Conservation (phyloP, 2,888 invertebrate species). For the Acanthopleura granulata region DNA sequence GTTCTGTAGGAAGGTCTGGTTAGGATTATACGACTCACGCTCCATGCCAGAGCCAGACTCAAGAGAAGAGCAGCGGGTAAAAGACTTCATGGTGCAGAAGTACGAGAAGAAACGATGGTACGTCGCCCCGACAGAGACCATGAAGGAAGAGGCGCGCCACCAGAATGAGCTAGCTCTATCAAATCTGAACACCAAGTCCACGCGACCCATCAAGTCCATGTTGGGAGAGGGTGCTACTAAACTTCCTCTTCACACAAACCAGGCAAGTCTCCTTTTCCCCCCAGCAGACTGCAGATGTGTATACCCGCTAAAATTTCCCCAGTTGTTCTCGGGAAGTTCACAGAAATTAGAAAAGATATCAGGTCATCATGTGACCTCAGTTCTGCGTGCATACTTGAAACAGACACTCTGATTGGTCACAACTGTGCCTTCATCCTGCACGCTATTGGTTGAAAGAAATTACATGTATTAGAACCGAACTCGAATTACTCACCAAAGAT, state of each 20-base stretch:
- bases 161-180: conserved; percentile 59
- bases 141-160: conserved; percentile 66
- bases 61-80: conserved; percentile 90
- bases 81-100: conserved; percentile 93
- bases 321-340: too few species aligned
- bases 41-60: conserved; percentile 75
- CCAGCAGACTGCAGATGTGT: too few species aligned
- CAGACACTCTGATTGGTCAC: too few species aligned
- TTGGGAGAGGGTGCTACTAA: conserved; percentile 64
- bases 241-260: conserved; percentile 46
- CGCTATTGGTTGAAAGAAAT: too few species aligned
- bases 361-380: too few species aligned
- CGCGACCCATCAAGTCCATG: conserved; percentile 68
- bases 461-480: too few species aligned
- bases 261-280: too few species aligned
- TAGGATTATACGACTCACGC: conserved; percentile 82
- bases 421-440: too few species aligned
- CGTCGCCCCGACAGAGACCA: conserved; percentile 71
- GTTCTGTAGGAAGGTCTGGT: conserved; percentile 91
- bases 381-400: too few species aligned
- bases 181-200: conserved; percentile 57
- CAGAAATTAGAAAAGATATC: too few species aligned
- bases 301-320: too few species aligned
- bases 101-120: conserved; percentile 89
- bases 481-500: too few species aligned